Evolutionary conservation across 2,797 vertebrate genomes (phyloP).

Genomic region (Notoglanidium macrostoma): DNA sequence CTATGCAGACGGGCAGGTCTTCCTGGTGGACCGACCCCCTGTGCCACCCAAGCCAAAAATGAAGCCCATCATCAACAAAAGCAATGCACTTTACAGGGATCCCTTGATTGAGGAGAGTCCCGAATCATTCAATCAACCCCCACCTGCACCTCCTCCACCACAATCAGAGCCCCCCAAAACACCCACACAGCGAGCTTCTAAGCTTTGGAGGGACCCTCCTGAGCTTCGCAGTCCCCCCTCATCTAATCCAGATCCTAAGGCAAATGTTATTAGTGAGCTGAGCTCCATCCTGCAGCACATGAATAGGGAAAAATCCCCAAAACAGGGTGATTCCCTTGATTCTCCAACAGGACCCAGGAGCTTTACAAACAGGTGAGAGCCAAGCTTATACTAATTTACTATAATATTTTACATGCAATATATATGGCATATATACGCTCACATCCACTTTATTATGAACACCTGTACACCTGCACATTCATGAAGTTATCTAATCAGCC

Average conservation of each 20-base stretch:
- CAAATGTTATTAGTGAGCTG: constrained; percentile 93
- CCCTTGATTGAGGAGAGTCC: constrained; percentile 87
- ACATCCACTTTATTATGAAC: background rate
- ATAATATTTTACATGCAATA: background rate
- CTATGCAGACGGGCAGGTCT: constrained; percentile 90
- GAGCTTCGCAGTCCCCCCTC: constrained; percentile 86
- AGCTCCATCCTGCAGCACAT: constrained; percentile 98
- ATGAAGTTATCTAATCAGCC: background rate
- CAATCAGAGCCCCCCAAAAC: constrained; percentile 79
- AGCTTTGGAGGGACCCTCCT: constrained; percentile 88
- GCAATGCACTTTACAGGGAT: constrained; percentile 89
- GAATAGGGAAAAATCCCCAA: constrained; percentile 88
- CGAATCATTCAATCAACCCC: constrained; percentile 83
- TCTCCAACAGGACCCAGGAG: constrained; percentile 82
- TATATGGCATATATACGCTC: background rate
- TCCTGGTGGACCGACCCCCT: constrained; percentile 91
- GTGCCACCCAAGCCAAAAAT: constrained; percentile 96
- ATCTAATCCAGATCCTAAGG: constrained; percentile 87
- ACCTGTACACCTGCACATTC: too few relatives aligned
- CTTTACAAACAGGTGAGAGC: constrained; percentile 86
- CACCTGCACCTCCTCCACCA: constrained; percentile 82
- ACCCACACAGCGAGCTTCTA: constrained; percentile 88
- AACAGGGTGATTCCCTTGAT: constrained; percentile 85
- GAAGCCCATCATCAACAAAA: constrained; percentile 90
- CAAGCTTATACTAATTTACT: background rate